Percentiles rank a stretch among this genome's conserved stretches.
These are phyloP conservation scores for Lacerta agilis DNA, from an alignment of 2,797 vertebrate genomes.

Conservation along the genomic window DNA sequence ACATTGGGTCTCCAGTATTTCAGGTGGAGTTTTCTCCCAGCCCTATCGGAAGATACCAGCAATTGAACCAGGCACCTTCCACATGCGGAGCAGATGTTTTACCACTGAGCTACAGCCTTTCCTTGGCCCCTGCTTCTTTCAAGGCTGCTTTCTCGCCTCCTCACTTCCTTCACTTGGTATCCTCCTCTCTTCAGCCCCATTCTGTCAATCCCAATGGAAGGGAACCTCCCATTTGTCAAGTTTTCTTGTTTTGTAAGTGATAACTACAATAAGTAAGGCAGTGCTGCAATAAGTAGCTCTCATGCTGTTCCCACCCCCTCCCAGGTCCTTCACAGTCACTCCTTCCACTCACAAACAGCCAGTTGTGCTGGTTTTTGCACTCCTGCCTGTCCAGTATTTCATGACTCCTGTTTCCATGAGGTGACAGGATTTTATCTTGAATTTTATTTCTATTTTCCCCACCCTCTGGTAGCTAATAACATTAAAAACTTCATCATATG, in stretches of 20 bases:
- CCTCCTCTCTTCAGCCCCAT: neutral
- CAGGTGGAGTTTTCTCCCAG: too few species aligned
- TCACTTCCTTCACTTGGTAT: neutral
- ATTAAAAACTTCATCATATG: slow-evolving; percentile 34
- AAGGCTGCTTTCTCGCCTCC: neutral
- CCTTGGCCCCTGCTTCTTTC: neutral
- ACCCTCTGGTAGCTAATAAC: neutral
- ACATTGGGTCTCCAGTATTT: too few species aligned
- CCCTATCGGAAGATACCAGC: too few species aligned
- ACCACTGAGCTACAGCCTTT: too few species aligned
- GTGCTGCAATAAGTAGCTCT: neutral
- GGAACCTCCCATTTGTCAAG: neutral
- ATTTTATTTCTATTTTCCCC: neutral
- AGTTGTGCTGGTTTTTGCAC: neutral
- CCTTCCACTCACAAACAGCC: neutral
- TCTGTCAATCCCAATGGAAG: neutral
- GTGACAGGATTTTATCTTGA: neutral
- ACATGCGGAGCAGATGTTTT: too few species aligned
- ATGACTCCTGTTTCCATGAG: neutral
- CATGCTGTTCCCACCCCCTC: neutral
- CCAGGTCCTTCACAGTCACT: neutral
- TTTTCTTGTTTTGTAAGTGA: neutral
- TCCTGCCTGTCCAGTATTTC: neutral
- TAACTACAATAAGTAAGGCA: too few species aligned
- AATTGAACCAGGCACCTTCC: too few species aligned